These are phyloP conservation scores for Taenioides sp. DNA, from an alignment of 2,797 vertebrate species.

Conservation along the genomic window DNA sequence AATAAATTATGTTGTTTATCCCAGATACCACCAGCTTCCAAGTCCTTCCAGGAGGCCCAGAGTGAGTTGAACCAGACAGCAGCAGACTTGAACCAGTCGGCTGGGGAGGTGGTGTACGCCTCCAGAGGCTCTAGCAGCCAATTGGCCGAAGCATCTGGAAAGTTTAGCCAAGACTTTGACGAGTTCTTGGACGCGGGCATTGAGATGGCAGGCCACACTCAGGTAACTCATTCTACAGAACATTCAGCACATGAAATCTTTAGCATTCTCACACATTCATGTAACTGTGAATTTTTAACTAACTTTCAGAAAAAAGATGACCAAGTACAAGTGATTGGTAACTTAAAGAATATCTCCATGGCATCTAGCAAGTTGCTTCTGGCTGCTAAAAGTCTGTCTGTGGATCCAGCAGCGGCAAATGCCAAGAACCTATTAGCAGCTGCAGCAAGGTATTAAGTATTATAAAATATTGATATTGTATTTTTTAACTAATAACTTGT, in stretches of 20 bases:
- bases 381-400: conserved; percentile 96
- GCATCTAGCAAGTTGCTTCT: conserved; percentile 95
- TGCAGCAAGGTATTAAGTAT: conserved; percentile 86
- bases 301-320: conserved; percentile 91
- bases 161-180: conserved; percentile 97
- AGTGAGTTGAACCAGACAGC: conserved; percentile 94
- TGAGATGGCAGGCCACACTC: conserved; percentile 98
- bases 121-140: conserved; percentile 91
- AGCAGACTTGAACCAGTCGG: conserved; percentile 94
- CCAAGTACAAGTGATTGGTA: conserved; percentile 97
- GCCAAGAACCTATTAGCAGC: conserved; percentile 96
- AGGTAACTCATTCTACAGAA: conserved; percentile 70
- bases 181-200: conserved; percentile 99
- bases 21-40: conserved; percentile 89
- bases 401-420: conserved; percentile 95
- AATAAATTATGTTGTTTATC: not conserved
- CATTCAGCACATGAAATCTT: not conserved
- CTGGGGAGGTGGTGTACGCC: conserved; percentile 94
- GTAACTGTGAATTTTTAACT: not conserved
- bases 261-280: not conserved
- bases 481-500: not conserved
- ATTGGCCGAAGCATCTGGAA: conserved; percentile 92
- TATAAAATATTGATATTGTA: not conserved
- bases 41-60: conserved; percentile 96
- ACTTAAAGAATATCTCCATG: conserved; percentile 99